Percentiles rank a stretch among this genome's conserved stretches.
These are phyloP conservation scores for Amblyornis subalaris DNA, from an alignment of 2,113 vertebrate species.

Conservation along the genomic window DNA sequence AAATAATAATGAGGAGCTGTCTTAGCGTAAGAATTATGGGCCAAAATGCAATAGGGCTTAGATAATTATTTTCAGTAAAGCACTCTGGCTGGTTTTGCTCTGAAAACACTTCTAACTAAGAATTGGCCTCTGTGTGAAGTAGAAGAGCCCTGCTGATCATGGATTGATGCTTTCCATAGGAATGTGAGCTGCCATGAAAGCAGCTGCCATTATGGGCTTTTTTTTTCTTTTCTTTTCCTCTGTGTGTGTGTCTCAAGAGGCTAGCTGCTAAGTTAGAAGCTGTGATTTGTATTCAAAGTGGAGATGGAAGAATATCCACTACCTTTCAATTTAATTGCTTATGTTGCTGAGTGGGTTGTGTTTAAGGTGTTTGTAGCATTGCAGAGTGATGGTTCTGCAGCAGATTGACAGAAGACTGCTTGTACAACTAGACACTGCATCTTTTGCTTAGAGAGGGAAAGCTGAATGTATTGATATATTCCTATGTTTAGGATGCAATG, in stretches of 20 bases:
- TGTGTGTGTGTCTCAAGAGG: background rate
- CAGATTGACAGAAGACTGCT: background rate
- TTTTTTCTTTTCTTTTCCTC: rapidly evolving
- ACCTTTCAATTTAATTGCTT: background rate
- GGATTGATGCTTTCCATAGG: conserved; percentile 1
- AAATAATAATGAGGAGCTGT: background rate
- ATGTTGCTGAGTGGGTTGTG: background rate
- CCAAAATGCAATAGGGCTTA: background rate
- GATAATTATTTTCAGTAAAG: conserved; percentile 7
- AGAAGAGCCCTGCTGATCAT: conserved; percentile 13
- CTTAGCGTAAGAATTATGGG: background rate
- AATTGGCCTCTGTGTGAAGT: background rate
- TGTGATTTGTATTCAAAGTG: background rate
- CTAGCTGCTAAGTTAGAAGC: background rate
- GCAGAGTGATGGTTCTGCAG: background rate
- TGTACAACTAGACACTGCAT: background rate
- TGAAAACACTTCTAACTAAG: background rate
- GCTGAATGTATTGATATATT: background rate
- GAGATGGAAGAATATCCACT: background rate
- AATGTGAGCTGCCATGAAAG: background rate
- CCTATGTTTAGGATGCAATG: background rate
- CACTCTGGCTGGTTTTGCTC: background rate
- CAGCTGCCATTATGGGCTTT: background rate
- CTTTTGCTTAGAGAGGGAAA: background rate
- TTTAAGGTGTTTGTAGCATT: background rate